phyloP scores from a whole-genome alignment of 2,888 invertebrate species.

The Meteorus colon region DNA sequence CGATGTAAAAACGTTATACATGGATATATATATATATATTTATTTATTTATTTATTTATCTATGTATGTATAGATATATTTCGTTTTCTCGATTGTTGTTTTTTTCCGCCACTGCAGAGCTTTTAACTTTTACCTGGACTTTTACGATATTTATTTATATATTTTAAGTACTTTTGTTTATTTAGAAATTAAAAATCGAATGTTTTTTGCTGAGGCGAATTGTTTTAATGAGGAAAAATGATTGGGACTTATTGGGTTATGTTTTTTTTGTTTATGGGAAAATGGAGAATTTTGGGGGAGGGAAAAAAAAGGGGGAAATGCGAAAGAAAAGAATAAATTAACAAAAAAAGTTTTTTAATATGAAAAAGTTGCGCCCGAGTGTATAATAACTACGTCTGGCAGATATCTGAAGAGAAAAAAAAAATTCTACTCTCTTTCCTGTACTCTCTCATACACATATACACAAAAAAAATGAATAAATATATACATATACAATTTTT shows the following conservation, averaged over 20 bases:
- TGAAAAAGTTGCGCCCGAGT: constrained; percentile 66
- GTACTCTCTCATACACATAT: not conserved
- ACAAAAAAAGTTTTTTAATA: constrained; percentile 71
- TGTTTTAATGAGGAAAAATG: too few relatives aligned
- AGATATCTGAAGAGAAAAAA: constrained; percentile 21
- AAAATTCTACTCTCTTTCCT: not conserved
- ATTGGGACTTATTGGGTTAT: too few relatives aligned
- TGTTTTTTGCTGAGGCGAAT: too few relatives aligned
- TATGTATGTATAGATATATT: constrained; percentile 8
- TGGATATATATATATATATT: too few relatives aligned
- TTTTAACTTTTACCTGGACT: not conserved
- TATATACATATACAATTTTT: constrained; percentile 28
- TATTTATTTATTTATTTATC: too few relatives aligned
- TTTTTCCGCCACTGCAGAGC: constrained; percentile 35
- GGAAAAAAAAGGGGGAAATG: not conserved
- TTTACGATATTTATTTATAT: not conserved
- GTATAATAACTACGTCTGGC: constrained; percentile 48
- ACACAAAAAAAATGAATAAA: constrained; percentile 2
- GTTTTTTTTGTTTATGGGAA: not conserved
- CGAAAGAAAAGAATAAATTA: not conserved
- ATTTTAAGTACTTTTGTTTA: not conserved
- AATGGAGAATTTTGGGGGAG: not conserved
- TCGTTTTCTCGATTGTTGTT: constrained; percentile 35
- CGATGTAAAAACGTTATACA: constrained; percentile 18
- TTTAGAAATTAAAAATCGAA: not conserved